A percentile compares a stretch with the other conserved stretches of the same genome.
These are phyloP conservation scores for Fopius arisanus DNA, from an alignment of 1,140 invertebrate species.

Conservation along the genomic window DNA sequence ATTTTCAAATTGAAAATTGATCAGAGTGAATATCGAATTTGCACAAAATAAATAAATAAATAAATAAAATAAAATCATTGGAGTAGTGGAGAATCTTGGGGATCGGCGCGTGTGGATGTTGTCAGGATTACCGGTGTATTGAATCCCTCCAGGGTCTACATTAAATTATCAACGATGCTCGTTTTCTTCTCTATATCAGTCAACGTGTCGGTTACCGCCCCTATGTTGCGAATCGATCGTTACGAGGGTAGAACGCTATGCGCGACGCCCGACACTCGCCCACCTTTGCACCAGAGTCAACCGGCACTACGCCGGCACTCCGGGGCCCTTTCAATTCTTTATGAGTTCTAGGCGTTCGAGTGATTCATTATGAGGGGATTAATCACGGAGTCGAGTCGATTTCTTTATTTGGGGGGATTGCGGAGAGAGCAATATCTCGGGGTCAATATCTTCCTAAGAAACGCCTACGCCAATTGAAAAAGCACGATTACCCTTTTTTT, in stretches of 20 bases:
- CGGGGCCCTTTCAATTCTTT: neutral
- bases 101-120: neutral
- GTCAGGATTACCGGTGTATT: neutral
- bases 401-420: too few species aligned
- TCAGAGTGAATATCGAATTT: neutral
- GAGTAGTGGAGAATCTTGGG: neutral
- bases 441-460: too few species aligned
- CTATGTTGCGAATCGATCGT: conserved; percentile 39
- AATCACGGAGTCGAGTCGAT: neutral
- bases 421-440: too few species aligned
- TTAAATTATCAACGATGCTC: conserved; percentile 18
- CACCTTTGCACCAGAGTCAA: neutral
- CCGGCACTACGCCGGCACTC: neutral
- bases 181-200: conserved; percentile 23
- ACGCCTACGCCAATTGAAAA: too few species aligned
- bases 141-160: neutral
- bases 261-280: conserved; percentile 23
- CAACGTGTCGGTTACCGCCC: conserved; percentile 36
- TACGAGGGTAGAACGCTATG: conserved; percentile 26
- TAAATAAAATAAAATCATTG: neutral
- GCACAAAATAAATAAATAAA: too few species aligned
- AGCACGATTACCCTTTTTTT: too few species aligned
- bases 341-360: neutral
- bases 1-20: neutral
- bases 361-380: neutral